phyloP scores from a whole-genome alignment of 2,888 invertebrate genomes.

The Anarsia innoxiella region DNA sequence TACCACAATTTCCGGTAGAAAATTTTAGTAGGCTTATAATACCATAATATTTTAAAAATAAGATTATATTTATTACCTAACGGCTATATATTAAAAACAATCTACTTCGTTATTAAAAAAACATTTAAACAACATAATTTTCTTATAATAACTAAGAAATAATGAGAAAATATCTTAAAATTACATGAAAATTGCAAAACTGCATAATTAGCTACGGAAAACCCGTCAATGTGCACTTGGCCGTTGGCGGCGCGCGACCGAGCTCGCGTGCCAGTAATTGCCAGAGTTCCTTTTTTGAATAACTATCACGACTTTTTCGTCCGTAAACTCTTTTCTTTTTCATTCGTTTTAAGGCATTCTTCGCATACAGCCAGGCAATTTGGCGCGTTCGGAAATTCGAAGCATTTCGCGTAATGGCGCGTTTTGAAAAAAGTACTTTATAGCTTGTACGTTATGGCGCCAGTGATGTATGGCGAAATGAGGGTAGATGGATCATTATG shows the following conservation, averaged over 20 bases:
- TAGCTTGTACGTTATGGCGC: slow-evolving; percentile 22
- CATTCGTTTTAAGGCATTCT: slow-evolving; percentile 56
- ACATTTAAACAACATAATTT: no score
- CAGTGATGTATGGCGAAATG: slow-evolving; percentile 26
- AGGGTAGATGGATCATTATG: slow-evolving; percentile 26
- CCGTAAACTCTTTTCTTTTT: slow-evolving; percentile 61
- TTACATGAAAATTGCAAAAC: no score
- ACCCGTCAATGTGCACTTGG: slow-evolving; percentile 10
- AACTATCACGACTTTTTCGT: slow-evolving; percentile 75
- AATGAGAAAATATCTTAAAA: no score
- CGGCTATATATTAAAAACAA: no score
- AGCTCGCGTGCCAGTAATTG: slow-evolving; percentile 74
- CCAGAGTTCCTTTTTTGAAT: slow-evolving; percentile 69
- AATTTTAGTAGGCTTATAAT: no score
- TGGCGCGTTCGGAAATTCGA: slow-evolving; percentile 58
- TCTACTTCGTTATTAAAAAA: no score
- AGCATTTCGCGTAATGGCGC: slow-evolving; percentile 42
- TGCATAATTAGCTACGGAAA: no score
- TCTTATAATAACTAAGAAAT: no score
- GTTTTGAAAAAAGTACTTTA: slow-evolving; percentile 2
- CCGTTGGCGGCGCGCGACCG: slow-evolving; percentile 59
- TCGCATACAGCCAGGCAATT: slow-evolving; percentile 62
- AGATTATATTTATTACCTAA: no score
- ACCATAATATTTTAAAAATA: no score
- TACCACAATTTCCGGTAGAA: no score